Conservation (phyloP, 1,140 invertebrate species). For the Plectus sambesii region DNA sequence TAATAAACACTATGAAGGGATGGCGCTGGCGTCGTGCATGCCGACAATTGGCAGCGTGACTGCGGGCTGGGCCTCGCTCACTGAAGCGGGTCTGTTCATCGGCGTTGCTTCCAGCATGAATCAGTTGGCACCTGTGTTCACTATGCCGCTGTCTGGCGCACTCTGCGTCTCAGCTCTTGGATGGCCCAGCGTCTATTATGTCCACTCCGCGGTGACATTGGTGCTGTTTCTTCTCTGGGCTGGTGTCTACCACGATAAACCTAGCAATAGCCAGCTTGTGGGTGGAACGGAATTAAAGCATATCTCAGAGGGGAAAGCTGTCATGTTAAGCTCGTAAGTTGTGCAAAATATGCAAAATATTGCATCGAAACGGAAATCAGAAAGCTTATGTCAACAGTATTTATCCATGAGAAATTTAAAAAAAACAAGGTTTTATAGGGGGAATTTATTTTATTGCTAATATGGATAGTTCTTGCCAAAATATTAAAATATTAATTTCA, state of each 20-base stretch:
- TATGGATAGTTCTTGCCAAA: too few species aligned
- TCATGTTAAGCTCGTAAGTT: too few species aligned
- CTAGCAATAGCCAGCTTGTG: constrained; percentile 11
- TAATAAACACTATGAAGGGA: too few species aligned
- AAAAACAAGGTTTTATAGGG: too few species aligned
- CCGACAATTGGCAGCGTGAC: constrained; percentile 16
- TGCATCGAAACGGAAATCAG: too few species aligned
- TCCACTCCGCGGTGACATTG: constrained; percentile 14
- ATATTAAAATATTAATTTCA: too few species aligned
- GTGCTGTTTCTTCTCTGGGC: constrained; percentile 18
- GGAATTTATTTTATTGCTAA: too few species aligned
- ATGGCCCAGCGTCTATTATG: constrained; percentile 20
- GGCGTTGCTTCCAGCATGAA: constrained; percentile 19
- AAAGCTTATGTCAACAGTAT: too few species aligned
- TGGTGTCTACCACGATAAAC: constrained; percentile 16
- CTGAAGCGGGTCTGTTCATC: constrained; percentile 16
- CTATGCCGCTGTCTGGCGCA: constrained; percentile 21
- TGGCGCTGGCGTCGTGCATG: constrained; percentile 14
- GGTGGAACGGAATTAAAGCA: constrained; percentile 4
- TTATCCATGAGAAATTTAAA: too few species aligned
- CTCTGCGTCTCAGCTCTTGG: constrained; percentile 8
- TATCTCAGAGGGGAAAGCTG: constrained; percentile 11
- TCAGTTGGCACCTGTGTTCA: constrained; percentile 16
- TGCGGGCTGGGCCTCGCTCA: background rate
- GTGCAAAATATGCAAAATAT: too few species aligned